Conservation (phyloP, 2,888 invertebrate species). For the Fabriciana adippe region DNA sequence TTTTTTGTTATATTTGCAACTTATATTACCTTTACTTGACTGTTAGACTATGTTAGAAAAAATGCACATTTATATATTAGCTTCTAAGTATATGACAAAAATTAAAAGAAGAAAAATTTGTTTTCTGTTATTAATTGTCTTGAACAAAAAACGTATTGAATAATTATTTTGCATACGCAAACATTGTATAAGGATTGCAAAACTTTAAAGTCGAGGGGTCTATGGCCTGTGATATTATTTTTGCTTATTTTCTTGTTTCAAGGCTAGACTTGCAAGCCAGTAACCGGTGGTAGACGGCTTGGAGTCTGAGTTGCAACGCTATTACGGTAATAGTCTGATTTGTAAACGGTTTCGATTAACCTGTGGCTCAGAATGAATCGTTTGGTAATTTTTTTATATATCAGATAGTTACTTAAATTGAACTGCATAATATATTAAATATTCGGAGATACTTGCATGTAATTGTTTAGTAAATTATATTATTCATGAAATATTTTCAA, state of each 20-base stretch:
- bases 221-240: slow-evolving; percentile 33
- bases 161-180: slow-evolving; percentile 26
- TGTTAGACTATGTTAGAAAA: no score
- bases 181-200: slow-evolving; percentile 12
- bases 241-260: slow-evolving; percentile 37
- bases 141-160: slow-evolving; percentile 11
- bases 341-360: slow-evolving; percentile 41
- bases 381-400: neutral
- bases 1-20: neutral
- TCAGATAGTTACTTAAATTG: no score
- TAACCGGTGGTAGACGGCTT: slow-evolving; percentile 48
- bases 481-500: no score
- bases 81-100: no score
- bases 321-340: slow-evolving; percentile 55
- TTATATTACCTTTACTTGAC: no score
- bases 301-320: slow-evolving; percentile 46
- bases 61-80: no score
- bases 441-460: no score
- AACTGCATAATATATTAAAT: no score
- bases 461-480: no score
- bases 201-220: slow-evolving; percentile 29
- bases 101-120: neutral
- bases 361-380: slow-evolving; percentile 36
- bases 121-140: slow-evolving; percentile 5
- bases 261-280: slow-evolving; percentile 43